A percentile compares a stretch with the other conserved stretches of the same genome.
Evolutionary conservation across 2,888 invertebrate genomes (phyloP).

Genomic region (Hirtodrosophila confusa): DNA sequence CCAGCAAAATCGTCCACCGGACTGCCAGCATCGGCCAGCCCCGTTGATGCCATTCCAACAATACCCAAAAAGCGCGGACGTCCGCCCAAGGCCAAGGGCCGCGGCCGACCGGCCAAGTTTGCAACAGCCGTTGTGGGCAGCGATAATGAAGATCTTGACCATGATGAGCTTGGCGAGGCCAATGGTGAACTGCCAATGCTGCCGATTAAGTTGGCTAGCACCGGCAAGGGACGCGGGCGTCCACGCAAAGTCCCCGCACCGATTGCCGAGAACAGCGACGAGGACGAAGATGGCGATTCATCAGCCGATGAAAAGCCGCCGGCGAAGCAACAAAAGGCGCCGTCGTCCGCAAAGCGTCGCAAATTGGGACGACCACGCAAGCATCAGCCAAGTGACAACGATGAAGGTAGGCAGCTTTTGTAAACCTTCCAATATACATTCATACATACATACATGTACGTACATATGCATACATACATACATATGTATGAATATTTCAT

Average conservation of each 20-base stretch:
- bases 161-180: conserved; percentile 45
- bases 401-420: conserved; percentile 58
- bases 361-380: conserved; percentile 73
- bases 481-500: too few relatives aligned
- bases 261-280: conserved; percentile 23
- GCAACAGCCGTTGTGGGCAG: background rate
- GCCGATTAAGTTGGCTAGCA: background rate
- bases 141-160: conserved; percentile 42
- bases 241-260: conserved; percentile 52
- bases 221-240: conserved; percentile 72
- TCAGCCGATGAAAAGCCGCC: conserved; percentile 23
- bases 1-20: conserved; percentile 43
- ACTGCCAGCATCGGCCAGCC: conserved; percentile 21
- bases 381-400: conserved; percentile 68
- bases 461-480: too few relatives aligned
- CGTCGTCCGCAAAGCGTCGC: conserved; percentile 59
- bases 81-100: conserved; percentile 63
- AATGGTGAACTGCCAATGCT: conserved; percentile 13
- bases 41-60: conserved; percentile 34
- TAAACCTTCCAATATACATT: too few relatives aligned
- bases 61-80: conserved; percentile 78
- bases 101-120: conserved; percentile 63
- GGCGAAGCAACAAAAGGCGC: conserved; percentile 28
- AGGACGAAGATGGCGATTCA: conserved; percentile 23
- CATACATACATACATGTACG: too few relatives aligned